Evolutionary conservation across 1,140 invertebrate species (phyloP).

Genomic region (Drosophila saltans): DNA sequence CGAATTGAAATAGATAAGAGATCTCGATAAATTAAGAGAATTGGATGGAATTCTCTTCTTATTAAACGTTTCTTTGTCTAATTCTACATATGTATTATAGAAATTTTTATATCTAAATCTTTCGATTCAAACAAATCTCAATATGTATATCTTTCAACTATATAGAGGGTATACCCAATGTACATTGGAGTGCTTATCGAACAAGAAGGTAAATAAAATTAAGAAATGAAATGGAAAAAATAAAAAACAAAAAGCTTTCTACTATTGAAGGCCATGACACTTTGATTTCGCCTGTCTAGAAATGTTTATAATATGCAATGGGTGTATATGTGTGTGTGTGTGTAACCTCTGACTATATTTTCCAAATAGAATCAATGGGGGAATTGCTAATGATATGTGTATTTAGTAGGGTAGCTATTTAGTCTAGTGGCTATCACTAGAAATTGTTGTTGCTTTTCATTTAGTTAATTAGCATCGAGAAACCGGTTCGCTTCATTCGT

Average conservation of each 20-base stretch:
- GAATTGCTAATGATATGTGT: slow-evolving; percentile 25
- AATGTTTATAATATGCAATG: slow-evolving; percentile 4
- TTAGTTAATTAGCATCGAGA: slow-evolving; percentile 43
- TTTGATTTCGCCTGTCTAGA: neutral
- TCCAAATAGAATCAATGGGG: slow-evolving; percentile 21
- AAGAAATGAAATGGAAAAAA: neutral
- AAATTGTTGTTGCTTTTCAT: slow-evolving; percentile 26
- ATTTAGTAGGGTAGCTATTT: slow-evolving; percentile 33
- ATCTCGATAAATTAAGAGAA: too few relatives aligned
- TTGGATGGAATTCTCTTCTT: too few relatives aligned
- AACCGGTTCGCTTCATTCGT: slow-evolving; percentile 33
- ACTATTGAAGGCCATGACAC: slow-evolving; percentile 18
- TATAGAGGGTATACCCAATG: too few relatives aligned
- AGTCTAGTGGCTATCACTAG: slow-evolving; percentile 25
- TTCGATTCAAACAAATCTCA: too few relatives aligned
- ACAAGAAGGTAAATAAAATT: slow-evolving; percentile 3
- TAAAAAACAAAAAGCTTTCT: slow-evolving; percentile 3
- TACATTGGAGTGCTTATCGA: slow-evolving; percentile 1
- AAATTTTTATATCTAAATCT: too few relatives aligned
- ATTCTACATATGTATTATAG: too few relatives aligned
- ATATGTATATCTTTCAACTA: too few relatives aligned
- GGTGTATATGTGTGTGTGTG: neutral
- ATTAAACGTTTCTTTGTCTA: too few relatives aligned
- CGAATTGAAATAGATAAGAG: too few relatives aligned
- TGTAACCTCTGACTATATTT: neutral